Base-by-base conservation (phyloP, 2,113 vertebrate genomes). In the Columbina picui region DNA sequence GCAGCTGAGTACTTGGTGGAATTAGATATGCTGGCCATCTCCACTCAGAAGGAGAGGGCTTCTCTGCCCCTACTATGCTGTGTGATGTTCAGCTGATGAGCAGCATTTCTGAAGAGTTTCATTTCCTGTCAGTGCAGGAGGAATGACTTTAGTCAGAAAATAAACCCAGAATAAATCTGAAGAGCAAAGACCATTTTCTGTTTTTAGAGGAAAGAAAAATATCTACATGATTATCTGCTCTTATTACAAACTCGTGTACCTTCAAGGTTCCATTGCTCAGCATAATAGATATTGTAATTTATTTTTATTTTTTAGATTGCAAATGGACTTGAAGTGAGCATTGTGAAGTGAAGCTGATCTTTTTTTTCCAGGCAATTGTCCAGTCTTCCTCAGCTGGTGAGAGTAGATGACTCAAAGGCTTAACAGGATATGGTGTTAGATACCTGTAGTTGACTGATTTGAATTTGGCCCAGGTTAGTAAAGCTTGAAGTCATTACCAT, bases 401-500 rank as follows among this genome's bases (percentile, higher is more conserved):
- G 79, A 91, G 67, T 68, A 82, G 76, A 95, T 97, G 94, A 97
- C 86, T 97, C 94, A 94, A 75, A 81, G 89, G 81, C 92, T 93
- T 94, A 89, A 94, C 93, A 95, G 94, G 95, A 94, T 97, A 86
- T 95, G 64, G 91, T 91, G 64, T 85, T 94, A 84, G 94, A 90
- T 97, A 96, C 94, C 95, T 97, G 94, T 93, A 88, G 94, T 85
- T 96, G 90, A 50, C 82, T 90, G 85, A 86, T 90, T 87, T 91
- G 94, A 97, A 81, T 96, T 92, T 93, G 93, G 94, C 90, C 61
- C 68, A n/a, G 2, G 90, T 94, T 96, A 67, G 73, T 95, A 93
- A 90, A 87, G 93, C 90, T 89, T 97, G 97, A 96, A 96, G 94
- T 97, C 95, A 96, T 90, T 93, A 59, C 96, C 97, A 97, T 96